These are phyloP conservation scores for Tetranychus piercei DNA, from an alignment of 2,888 invertebrate species.

Conservation along the genomic window DNA sequence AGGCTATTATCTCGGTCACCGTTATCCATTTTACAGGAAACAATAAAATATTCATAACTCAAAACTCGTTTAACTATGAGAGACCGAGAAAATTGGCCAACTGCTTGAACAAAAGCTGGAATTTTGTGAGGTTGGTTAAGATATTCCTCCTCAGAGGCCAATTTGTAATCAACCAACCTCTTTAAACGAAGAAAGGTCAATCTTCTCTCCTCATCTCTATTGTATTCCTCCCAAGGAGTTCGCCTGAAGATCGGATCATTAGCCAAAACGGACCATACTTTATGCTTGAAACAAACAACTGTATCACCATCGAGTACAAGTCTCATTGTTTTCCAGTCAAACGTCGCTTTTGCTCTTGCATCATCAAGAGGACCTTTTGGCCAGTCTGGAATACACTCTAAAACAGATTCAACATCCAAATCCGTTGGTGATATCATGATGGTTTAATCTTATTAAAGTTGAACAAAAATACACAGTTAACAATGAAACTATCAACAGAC, in stretches of 20 bases:
- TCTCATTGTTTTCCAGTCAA: conserved; percentile 70
- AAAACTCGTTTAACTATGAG: conserved; percentile 31
- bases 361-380: conserved; percentile 49
- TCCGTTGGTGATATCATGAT: too few relatives aligned
- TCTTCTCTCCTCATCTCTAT: conserved; percentile 47
- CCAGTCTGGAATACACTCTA: conserved; percentile 25
- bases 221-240: conserved; percentile 41
- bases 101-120: conserved; percentile 20
- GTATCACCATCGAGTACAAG: conserved; percentile 59
- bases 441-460: too few relatives aligned
- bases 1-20: conserved; percentile 34
- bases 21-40: conserved; percentile 33
- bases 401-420: not conserved
- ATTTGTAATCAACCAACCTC: conserved; percentile 45
- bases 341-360: conserved; percentile 58
- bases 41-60: conserved; percentile 28
- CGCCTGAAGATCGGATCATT: conserved; percentile 58
- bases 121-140: conserved; percentile 27
- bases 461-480: too few relatives aligned
- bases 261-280: conserved; percentile 56
- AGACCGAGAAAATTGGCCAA: conserved; percentile 24
- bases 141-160: conserved; percentile 36
- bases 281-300: conserved; percentile 52
- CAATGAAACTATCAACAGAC: too few relatives aligned
- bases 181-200: conserved; percentile 34